Percentiles rank a stretch among this genome's conserved stretches.
Conservation (phyloP, 2,888 invertebrate species). For the Cerastoderma edule region DNA sequence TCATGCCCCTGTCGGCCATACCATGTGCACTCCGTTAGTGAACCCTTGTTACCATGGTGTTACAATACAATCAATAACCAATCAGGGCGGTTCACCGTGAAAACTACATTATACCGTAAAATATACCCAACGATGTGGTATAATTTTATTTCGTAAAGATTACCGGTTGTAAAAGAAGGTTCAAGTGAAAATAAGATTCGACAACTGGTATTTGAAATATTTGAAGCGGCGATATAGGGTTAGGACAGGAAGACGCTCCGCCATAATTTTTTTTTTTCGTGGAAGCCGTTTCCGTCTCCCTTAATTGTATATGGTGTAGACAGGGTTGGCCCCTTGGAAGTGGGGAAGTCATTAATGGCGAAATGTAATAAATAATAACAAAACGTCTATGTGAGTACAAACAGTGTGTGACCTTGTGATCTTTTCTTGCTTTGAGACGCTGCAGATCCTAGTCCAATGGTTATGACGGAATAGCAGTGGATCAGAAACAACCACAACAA, state of each 20-base stretch:
- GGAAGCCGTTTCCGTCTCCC: neutral
- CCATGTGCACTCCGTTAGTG: too few species aligned
- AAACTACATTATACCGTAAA: too few species aligned
- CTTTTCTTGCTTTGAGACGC: neutral
- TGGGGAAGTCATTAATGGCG: neutral
- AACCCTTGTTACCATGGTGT: too few species aligned
- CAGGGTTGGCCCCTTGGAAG: neutral
- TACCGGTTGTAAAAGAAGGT: neutral
- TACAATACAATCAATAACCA: neutral
- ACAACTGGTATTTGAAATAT: too few species aligned
- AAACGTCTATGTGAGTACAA: neutral
- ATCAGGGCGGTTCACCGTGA: neutral
- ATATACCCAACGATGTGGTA: too few species aligned
- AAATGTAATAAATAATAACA: neutral
- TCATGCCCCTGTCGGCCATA: too few species aligned
- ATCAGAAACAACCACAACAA: too few species aligned
- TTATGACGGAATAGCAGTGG: neutral
- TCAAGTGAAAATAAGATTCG: neutral
- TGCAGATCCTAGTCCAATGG: neutral
- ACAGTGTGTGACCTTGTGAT: neutral
- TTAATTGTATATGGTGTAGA: neutral
- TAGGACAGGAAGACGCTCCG: constrained; percentile 12
- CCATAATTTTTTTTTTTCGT: constrained; percentile 2
- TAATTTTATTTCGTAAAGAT: too few species aligned
- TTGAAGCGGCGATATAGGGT: neutral